phyloP scores from a whole-genome alignment of 2,113 vertebrate species.

The Siniperca chuatsi region DNA sequence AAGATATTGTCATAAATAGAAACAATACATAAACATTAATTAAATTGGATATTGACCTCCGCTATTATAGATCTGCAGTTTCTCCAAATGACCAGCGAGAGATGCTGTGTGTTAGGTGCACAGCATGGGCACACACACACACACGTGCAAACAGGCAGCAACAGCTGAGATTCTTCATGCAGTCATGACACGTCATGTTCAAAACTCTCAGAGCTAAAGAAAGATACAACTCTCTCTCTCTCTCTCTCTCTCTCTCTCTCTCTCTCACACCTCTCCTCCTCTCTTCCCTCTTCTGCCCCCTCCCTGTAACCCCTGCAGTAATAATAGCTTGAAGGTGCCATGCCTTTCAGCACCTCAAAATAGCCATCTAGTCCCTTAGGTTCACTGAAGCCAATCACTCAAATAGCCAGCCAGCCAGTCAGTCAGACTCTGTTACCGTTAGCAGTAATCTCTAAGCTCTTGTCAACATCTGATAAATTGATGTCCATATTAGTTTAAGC shows the following conservation, averaged over 20 bases:
- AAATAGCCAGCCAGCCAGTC: slow-evolving; percentile 21
- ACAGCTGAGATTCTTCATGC: slow-evolving; percentile 79
- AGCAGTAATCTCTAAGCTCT: slow-evolving; percentile 12
- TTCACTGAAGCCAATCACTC: slow-evolving; percentile 31
- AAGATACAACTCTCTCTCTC: slow-evolving; percentile 60
- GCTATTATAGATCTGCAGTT: slow-evolving; percentile 12
- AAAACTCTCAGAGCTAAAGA: slow-evolving; percentile 73
- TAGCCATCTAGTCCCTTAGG: slow-evolving; percentile 46
- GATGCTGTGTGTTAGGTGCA: slow-evolving; percentile 35
- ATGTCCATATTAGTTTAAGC: slow-evolving; percentile 18
- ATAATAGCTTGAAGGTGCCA: slow-evolving; percentile 79
- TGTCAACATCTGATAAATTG: slow-evolving; percentile 39
- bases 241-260: background rate
- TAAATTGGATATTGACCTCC: background rate
- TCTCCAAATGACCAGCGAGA: slow-evolving; percentile 46
- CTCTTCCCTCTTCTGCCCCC: background rate
- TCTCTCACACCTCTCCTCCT: background rate
- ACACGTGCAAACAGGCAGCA: slow-evolving; percentile 46
- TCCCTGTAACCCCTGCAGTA: slow-evolving; percentile 60
- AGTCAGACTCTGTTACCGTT: slow-evolving; percentile 12
- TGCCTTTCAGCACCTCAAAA: slow-evolving; percentile 72
- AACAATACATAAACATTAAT: background rate
- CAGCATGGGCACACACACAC: background rate
- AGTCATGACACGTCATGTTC: slow-evolving; percentile 57
- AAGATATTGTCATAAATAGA: background rate